These are phyloP conservation scores for Plebejus argus DNA, from an alignment of 2,888 invertebrate genomes.

Conservation along the genomic window DNA sequence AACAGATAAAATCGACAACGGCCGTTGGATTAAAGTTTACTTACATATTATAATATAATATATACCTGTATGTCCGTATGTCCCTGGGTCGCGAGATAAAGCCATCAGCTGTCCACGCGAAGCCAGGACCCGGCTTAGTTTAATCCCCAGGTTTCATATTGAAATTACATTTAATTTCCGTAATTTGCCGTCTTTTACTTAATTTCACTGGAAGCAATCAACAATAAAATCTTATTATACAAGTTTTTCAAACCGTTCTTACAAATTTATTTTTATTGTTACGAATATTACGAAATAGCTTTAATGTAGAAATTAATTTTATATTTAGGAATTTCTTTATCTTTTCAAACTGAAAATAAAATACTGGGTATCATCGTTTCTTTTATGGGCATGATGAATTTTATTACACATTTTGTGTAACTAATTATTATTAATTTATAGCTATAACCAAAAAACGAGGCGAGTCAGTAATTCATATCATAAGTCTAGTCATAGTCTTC, in stretches of 20 bases:
- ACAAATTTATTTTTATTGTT: neutral
- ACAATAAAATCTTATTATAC: neutral
- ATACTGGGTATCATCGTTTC: no score
- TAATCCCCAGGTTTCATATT: conserved; percentile 11
- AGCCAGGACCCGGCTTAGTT: conserved; percentile 8
- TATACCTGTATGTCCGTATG: neutral
- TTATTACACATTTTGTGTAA: no score
- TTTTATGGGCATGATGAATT: no score
- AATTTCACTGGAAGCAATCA: neutral
- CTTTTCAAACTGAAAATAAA: no score
- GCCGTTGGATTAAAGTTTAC: neutral
- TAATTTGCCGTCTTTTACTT: neutral
- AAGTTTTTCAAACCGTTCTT: neutral
- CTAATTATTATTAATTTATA: no score
- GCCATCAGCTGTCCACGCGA: conserved; percentile 10
- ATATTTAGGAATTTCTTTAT: no score
- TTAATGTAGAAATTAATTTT: no score
- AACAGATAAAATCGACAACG: neutral
- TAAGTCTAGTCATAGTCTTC: no score
- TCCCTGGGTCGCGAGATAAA: conserved; percentile 8
- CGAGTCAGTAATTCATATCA: no score
- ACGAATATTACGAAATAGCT: neutral
- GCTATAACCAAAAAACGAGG: no score
- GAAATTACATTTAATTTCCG: conserved; percentile 27
- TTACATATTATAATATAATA: neutral